phyloP scores from a whole-genome alignment of 1,140 invertebrate genomes.

The Lethrus apterus region DNA sequence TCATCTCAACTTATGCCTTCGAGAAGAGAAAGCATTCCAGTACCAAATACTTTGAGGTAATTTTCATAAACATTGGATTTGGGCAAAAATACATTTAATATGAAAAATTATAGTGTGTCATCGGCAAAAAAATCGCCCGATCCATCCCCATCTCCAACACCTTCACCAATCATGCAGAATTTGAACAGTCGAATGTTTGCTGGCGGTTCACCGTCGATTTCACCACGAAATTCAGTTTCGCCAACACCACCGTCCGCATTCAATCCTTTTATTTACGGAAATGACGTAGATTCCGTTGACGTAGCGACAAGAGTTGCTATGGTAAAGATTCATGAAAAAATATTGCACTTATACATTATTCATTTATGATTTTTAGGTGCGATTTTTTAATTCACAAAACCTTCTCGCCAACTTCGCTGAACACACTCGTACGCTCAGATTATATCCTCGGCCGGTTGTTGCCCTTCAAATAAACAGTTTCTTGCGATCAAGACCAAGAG shows the following conservation, averaged over 20 bases:
- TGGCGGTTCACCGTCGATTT: constrained; percentile 9
- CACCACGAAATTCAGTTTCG: constrained; percentile 15
- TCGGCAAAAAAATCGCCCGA: constrained; percentile 35
- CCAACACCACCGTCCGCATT: constrained; percentile 40
- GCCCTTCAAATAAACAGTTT: constrained; percentile 99
- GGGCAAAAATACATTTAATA: not conserved
- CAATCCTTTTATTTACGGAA: constrained; percentile 90
- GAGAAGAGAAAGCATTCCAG: constrained; percentile 57
- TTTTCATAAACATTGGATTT: not conserved
- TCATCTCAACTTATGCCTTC: constrained; percentile 52
- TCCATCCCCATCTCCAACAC: constrained; percentile 15
- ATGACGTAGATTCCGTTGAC: constrained; percentile 96
- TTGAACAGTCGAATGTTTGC: constrained; percentile 4
- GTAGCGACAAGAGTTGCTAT: constrained; percentile 97
- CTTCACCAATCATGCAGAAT: not conserved
- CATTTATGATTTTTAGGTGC: constrained; percentile 54
- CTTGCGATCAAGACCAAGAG: constrained; percentile 81
- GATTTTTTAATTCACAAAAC: constrained; percentile 98
- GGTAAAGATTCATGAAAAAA: too few relatives aligned
- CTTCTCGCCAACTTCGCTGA: constrained; percentile 95
- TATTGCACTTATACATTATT: constrained; percentile 7
- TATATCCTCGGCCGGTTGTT: constrained; percentile 97
- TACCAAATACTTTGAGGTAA: constrained; percentile 45
- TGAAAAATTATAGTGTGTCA: constrained; percentile 18
- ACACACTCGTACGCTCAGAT: constrained; percentile 89